Conservation (phyloP, 1,140 invertebrate genomes). For the Paraescarpia echinospica region DNA sequence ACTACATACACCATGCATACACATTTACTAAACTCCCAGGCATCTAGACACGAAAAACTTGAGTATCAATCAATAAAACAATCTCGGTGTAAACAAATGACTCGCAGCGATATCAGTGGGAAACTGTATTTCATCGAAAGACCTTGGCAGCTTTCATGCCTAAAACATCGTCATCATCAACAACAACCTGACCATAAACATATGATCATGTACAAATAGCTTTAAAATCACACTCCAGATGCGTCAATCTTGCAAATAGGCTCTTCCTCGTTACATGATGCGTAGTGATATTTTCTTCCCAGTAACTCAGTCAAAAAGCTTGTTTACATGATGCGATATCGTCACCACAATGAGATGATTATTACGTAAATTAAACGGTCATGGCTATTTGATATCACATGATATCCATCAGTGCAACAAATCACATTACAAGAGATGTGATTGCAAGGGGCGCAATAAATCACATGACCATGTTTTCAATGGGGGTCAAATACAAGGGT, state of each 20-base stretch:
- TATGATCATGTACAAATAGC: not conserved
- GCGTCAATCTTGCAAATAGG: not conserved
- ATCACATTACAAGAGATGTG: no score
- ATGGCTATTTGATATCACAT: not conserved
- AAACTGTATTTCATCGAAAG: not conserved
- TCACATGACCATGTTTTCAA: no score
- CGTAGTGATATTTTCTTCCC: not conserved
- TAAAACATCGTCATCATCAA: not conserved
- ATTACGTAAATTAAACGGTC: not conserved
- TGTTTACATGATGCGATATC: not conserved
- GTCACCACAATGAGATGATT: not conserved
- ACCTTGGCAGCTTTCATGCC: not conserved
- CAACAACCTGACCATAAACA: no score
- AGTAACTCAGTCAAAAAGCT: not conserved
- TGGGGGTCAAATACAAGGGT: no score
- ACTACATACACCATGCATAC: not conserved
- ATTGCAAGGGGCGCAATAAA: no score
- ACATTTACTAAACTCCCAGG: not conserved
- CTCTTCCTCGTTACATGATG: not conserved
- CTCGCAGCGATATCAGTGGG: not conserved
- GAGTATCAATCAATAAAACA: not conserved
- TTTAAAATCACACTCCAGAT: not conserved
- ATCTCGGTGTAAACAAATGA: not conserved
- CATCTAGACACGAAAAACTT: not conserved
- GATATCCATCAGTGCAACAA: no score